Evolutionary conservation across 2,113 vertebrate genomes (phyloP).

Genomic region (Alligator mississippiensis): DNA sequence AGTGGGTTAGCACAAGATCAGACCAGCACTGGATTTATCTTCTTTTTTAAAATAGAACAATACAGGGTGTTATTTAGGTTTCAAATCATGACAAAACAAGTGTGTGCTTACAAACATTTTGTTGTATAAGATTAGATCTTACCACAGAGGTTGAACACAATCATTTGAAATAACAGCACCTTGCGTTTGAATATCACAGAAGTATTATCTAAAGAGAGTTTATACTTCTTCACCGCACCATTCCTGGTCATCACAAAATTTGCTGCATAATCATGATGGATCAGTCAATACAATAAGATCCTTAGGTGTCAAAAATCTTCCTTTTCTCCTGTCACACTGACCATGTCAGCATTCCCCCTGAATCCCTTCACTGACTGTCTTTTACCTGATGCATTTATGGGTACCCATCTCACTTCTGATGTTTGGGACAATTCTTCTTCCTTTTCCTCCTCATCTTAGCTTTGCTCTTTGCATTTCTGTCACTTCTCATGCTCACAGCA

Average conservation of each 20-base stretch:
- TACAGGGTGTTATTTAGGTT: constrained; percentile 9
- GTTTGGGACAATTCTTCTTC: background rate
- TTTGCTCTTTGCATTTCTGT: background rate
- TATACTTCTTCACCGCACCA: constrained; percentile 7
- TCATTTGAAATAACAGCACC: constrained; percentile 46
- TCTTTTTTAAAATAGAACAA: constrained; percentile 28
- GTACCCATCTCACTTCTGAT: background rate
- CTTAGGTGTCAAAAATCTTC: background rate
- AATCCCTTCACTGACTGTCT: background rate
- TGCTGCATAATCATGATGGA: rapidly evolving
- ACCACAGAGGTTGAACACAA: constrained; percentile 67
- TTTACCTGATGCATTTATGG: background rate
- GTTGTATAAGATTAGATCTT: constrained; percentile 71
- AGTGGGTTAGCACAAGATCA: constrained; percentile 52
- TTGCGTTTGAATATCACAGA: constrained; percentile 63
- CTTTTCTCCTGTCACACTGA: background rate
- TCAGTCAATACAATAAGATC: background rate
- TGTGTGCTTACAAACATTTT: constrained; percentile 73
- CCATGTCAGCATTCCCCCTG: background rate
- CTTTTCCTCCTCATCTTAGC: background rate
- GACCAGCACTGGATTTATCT: background rate
- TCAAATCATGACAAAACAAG: constrained; percentile 44
- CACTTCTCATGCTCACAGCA: background rate
- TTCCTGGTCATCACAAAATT: constrained; percentile 14
- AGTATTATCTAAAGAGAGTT: constrained; percentile 67